Evolutionary conservation across 1,140 invertebrate species (phyloP).

Genomic region (Zeugodacus cucurbitae): DNA sequence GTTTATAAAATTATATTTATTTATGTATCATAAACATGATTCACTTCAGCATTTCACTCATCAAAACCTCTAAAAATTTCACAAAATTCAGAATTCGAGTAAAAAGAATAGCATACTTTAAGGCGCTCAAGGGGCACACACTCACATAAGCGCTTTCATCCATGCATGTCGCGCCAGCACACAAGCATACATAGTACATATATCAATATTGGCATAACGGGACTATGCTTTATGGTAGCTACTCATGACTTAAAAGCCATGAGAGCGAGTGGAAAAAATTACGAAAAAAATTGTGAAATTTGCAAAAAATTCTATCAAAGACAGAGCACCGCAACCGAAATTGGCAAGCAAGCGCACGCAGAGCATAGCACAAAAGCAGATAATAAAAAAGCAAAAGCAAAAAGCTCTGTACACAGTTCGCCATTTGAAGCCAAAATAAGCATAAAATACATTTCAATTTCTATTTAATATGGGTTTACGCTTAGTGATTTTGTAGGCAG

Average conservation of each 20-base stretch:
- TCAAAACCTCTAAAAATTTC: too few relatives aligned
- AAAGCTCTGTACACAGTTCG: background rate
- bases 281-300: background rate
- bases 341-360: background rate
- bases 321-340: background rate
- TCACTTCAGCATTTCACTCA: background rate
- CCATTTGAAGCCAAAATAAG: background rate
- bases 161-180: background rate
- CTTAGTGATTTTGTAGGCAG: background rate
- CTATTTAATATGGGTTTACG: background rate
- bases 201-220: background rate
- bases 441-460: constrained; percentile 5
- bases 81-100: background rate
- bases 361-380: background rate
- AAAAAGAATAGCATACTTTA: background rate
- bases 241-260: background rate
- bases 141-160: background rate
- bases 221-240: background rate
- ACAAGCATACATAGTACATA: background rate
- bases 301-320: background rate
- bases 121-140: background rate
- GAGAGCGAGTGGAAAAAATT: background rate
- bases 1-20: too few relatives aligned
- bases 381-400: background rate
- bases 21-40: background rate